Evolutionary conservation across 2,113 vertebrate species (phyloP).

Genomic region (Lutjanus erythropterus): DNA sequence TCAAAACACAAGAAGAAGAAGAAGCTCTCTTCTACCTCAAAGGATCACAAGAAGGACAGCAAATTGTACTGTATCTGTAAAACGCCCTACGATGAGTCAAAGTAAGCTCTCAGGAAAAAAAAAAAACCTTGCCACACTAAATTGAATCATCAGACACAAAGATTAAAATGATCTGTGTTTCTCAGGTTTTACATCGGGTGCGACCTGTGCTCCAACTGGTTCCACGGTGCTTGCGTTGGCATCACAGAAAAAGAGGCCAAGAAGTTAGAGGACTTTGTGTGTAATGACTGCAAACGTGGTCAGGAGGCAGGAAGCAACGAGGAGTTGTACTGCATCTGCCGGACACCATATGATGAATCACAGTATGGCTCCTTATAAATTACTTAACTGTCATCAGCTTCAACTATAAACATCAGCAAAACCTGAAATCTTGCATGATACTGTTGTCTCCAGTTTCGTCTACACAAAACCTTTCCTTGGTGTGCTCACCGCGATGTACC

Average conservation of each 20-base stretch:
- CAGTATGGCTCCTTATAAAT: constrained; percentile 68
- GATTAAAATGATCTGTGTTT: neutral
- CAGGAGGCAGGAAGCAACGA: constrained; percentile 95
- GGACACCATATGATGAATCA: constrained; percentile 86
- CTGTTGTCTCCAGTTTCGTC: no score
- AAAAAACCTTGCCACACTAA: no score
- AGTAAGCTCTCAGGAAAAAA: constrained; percentile 84
- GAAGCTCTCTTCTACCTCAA: constrained; percentile 98
- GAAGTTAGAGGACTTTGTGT: constrained; percentile 99
- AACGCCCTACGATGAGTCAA: constrained; percentile 97
- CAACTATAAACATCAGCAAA: neutral
- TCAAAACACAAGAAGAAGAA: constrained; percentile 97
- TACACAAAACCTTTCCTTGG: no score
- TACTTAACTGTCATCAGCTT: neutral
- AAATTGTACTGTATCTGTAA: constrained; percentile 99
- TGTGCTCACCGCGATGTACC: neutral
- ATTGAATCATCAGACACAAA: no score
- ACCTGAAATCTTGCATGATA: no score
- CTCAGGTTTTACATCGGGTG: constrained; percentile 99
- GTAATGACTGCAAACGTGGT: constrained; percentile 96
- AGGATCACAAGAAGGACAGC: constrained; percentile 97
- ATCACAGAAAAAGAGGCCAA: constrained; percentile 99
- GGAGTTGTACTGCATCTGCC: constrained; percentile 88
- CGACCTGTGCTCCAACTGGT: constrained; percentile 99
- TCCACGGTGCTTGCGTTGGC: constrained; percentile 98